Conservation (phyloP, 2,888 invertebrate genomes). For the Agonum fuliginosum region DNA sequence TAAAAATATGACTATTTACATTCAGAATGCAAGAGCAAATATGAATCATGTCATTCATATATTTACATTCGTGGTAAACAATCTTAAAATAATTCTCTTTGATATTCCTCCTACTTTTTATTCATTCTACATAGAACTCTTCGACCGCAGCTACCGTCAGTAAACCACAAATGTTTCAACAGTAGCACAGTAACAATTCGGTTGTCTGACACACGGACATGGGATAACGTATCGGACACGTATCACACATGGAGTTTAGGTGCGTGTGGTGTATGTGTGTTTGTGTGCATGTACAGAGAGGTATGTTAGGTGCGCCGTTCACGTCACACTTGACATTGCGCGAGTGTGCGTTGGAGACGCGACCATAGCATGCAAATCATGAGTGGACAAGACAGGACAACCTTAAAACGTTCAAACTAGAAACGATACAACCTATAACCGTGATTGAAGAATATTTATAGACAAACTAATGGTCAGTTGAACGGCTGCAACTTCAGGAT, state of each 20-base stretch:
- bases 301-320: constrained; percentile 46
- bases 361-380: constrained; percentile 27
- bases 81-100: background rate
- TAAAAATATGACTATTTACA: too few relatives aligned
- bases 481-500: too few relatives aligned
- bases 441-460: background rate
- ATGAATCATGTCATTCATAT: too few relatives aligned
- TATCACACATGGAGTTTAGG: too few relatives aligned
- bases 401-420: constrained; percentile 13
- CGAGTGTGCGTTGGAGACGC: constrained; percentile 41
- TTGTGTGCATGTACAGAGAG: constrained; percentile 36
- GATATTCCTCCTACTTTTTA: background rate
- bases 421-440: too few relatives aligned
- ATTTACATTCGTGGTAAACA: background rate
- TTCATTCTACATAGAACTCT: background rate
- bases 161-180: constrained; percentile 4
- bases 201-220: constrained; percentile 26
- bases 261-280: constrained; percentile 27
- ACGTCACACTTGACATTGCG: constrained; percentile 48
- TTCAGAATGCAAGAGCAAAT: too few relatives aligned
- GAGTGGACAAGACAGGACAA: background rate
- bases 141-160: background rate
- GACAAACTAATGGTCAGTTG: too few relatives aligned
- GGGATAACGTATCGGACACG: constrained; percentile 12
- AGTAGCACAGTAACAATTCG: constrained; percentile 22